Conservation (phyloP, 2,888 invertebrate genomes). For the Eustalomyia histrio region DNA sequence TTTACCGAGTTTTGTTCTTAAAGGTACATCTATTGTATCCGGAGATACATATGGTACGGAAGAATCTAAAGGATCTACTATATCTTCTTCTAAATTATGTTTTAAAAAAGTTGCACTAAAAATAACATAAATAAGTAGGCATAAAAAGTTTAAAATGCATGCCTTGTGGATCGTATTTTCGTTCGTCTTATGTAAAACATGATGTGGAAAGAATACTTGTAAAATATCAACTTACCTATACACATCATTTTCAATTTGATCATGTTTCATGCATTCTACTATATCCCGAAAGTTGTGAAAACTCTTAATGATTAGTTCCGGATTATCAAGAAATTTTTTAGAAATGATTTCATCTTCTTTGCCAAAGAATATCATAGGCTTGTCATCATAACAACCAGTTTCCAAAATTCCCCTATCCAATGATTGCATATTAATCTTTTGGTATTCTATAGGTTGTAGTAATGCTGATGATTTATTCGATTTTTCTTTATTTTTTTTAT, state of each 20-base stretch:
- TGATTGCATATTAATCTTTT: slow-evolving; percentile 75
- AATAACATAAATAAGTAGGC: too few species aligned
- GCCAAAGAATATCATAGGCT: slow-evolving; percentile 76
- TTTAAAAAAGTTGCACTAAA: slow-evolving; percentile 67
- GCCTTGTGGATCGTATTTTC: too few species aligned
- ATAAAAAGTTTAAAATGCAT: too few species aligned
- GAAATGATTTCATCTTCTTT: slow-evolving; percentile 70
- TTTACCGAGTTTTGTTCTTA: background rate
- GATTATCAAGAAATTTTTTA: slow-evolving; percentile 69
- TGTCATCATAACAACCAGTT: slow-evolving; percentile 74
- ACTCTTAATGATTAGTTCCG: slow-evolving; percentile 75
- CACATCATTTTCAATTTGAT: slow-evolving; percentile 68
- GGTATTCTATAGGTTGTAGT: slow-evolving; percentile 76
- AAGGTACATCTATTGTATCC: slow-evolving; percentile 50
- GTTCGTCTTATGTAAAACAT: too few species aligned
- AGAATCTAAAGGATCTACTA: slow-evolving; percentile 70
- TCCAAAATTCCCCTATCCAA: slow-evolving; percentile 72
- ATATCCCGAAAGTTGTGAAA: slow-evolving; percentile 76
- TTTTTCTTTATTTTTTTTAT: slow-evolving; percentile 54
- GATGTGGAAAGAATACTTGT: too few species aligned
- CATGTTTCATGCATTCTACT: slow-evolving; percentile 75
- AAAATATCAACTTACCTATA: slow-evolving; percentile 28
- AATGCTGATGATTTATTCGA: slow-evolving; percentile 23
- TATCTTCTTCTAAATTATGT: slow-evolving; percentile 55
- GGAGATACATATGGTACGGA: slow-evolving; percentile 72